These are phyloP conservation scores for Microtus richardsoni DNA, from an alignment of 2,113 vertebrate species.

Conservation along the genomic window DNA sequence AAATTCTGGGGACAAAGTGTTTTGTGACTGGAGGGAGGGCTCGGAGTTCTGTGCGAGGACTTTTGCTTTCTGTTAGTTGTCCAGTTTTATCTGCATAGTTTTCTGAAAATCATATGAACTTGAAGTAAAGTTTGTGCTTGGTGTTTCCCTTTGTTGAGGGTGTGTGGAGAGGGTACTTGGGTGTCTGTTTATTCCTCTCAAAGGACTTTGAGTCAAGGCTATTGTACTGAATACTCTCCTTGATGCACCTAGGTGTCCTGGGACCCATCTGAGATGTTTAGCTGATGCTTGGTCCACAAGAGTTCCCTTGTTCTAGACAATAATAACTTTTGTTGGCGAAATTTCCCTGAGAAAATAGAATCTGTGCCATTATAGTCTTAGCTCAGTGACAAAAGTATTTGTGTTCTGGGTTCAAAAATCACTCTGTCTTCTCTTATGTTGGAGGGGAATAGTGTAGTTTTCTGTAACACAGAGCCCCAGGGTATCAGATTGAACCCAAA, in stretches of 20 bases:
- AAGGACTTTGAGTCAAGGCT: background rate
- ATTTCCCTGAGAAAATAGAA: background rate
- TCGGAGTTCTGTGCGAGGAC: background rate
- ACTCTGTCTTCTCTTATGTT: background rate
- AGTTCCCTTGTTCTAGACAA: background rate
- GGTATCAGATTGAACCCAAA: too few species aligned
- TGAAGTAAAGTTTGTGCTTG: background rate
- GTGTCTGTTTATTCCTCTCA: background rate
- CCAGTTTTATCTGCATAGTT: background rate
- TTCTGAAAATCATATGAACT: background rate
- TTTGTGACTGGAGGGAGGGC: accelerated
- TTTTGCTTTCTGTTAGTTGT: background rate
- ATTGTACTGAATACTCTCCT: background rate
- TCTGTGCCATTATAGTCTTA: background rate
- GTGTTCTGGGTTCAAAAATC: background rate
- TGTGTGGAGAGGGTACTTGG: background rate
- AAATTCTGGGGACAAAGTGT: background rate
- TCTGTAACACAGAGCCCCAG: background rate
- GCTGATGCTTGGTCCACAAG: too few species aligned
- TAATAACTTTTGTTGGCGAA: background rate
- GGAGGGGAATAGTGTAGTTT: background rate
- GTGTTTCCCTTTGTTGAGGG: too few species aligned
- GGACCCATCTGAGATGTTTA: background rate
- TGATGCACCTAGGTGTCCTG: background rate
- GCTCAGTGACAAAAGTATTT: background rate